Percentiles rank a stretch among this genome's conserved stretches.
phyloP scores from a whole-genome alignment of 2,797 vertebrate species.

The Enteromius argenteus region DNA sequence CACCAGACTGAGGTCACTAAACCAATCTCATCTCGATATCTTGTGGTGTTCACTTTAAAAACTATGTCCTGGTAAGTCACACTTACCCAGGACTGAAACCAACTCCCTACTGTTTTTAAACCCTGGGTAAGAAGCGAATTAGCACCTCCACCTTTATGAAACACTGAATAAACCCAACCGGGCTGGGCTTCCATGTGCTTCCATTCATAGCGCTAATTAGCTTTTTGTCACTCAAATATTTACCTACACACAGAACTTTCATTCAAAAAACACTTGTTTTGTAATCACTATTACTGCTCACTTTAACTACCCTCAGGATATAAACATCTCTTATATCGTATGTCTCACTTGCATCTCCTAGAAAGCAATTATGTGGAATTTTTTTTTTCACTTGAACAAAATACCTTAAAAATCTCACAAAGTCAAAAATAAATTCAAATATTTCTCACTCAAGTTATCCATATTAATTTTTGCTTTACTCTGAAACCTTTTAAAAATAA shows the following conservation, averaged over 20 bases:
- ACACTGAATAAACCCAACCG: not conserved
- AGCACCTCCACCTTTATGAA: slow-evolving; percentile 10
- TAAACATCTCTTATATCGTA: not conserved
- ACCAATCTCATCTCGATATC: not conserved
- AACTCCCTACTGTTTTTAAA: slow-evolving; percentile 21
- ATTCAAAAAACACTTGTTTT: slow-evolving; percentile 16
- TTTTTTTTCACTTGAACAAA: not conserved
- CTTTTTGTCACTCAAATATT: not conserved
- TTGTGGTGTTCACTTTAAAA: not conserved
- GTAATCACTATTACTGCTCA: not conserved
- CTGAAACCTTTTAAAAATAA: not conserved
- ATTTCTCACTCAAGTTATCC: not conserved
- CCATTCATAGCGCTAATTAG: not conserved
- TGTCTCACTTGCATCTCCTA: not conserved
- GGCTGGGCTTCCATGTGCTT: not conserved
- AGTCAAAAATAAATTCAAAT: not conserved
- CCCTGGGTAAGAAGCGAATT: not conserved
- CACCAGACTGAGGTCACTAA: slow-evolving; percentile 20
- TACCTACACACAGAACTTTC: not conserved
- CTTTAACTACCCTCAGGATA: not conserved
- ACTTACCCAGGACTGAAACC: slow-evolving; percentile 18
- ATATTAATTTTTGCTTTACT: not conserved
- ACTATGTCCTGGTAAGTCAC: slow-evolving; percentile 5
- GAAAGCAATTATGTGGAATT: not conserved
- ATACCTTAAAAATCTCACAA: not conserved